Base-by-base conservation (phyloP, 2,888 invertebrate species). In the Ypsolopha scabrella region DNA sequence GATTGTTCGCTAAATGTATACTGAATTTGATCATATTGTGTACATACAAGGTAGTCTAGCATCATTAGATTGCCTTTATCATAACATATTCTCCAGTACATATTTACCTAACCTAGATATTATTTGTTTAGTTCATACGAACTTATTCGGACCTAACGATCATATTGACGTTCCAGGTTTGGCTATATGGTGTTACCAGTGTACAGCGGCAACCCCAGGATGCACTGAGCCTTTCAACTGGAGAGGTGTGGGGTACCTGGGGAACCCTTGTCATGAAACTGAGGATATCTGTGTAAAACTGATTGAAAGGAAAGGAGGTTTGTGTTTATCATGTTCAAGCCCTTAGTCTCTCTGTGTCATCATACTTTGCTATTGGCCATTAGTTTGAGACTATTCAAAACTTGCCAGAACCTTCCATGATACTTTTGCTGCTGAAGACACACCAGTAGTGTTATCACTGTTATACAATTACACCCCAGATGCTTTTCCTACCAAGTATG, bases 211-310 rank as follows among this genome's bases (percentile, higher is more conserved):
- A 7, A 94, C 94, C 50, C 96, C 96, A 14, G 97, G 97, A 2
- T 97, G 97, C 78, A 92, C 90, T 13, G 90, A 91, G 41, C 90
- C 92, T 1, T 94, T 97, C 59, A 95, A 95, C 69, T 96, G 96
- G 95, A 87, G 90, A 52, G 90, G 90, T 1, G 75, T 90, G 24
- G 90, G 90, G 0, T 91, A 91, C 64, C 90, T 94, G 76, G 93
- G 95, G 7, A 91, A 92, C 65, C 89, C 91, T 4, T 97, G 97
- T 66, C 94, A 94, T 0, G 94, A 95, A 63, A 87, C 88, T 54
- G 90, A 94, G 70, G 96, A 97, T 71, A 92, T 94, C 63, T 97
- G 97, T 79, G 93, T 97, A 0, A 96, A 97, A 83, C 89, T 97
- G 9, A 92, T 93, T 53, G 96, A 97, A 72, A 87, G 89, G 52